Base-by-base conservation (phyloP, 2,797 vertebrate genomes). In the Gymnodraco acuticeps region DNA sequence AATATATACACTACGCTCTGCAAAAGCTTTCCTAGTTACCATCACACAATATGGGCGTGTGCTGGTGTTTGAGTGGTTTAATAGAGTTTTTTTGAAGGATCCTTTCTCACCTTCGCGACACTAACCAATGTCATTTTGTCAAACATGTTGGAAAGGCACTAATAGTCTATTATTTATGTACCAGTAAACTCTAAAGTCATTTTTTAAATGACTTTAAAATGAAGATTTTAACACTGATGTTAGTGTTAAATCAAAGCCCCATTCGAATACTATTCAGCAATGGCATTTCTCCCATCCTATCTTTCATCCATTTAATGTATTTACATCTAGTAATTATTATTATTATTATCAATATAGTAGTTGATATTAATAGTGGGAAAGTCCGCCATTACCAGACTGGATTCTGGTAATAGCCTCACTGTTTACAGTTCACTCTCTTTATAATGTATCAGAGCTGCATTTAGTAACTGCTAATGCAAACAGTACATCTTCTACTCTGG, bases 241-340 rank as follows among this genome's bases (percentile, higher is more conserved):
- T 19, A 1, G 15, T 27, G 16, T 5, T 63, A n/a, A 38, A 69
- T 42, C 19, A 43, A 42, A 43, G 0, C 23, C 10, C 1, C 1
- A 43, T 31, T 51, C 51, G 10, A 7, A 42, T 3, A 13, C 0
- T 19, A 64, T 43, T 0, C 31, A 3, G 20, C 41, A 59, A 27
- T 46, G 33, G 33, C 33, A 60, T 60, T 33, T 55, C 43, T 45
- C 38, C 38, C 7, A 0, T n/a, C n/a, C n/a, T n/a, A n/a, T n/a
- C n/a, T n/a, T n/a, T n/a, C 17, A 38, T 17, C 38, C 68, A 31
- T 61, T 55, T 10, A 66, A 11, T n/a, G 11, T 66, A n/a, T 71
- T 60, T 59, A n/a, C 13, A 16, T 70, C 19, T 14, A 38, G 16
- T 51, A 5, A 75, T 55, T 54, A 15, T 19, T 38, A 23, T 20